A percentile compares a stretch with the other conserved stretches of the same genome.
Conservation (phyloP, 2,797 vertebrate genomes). For the Hemibagrus guttatus region DNA sequence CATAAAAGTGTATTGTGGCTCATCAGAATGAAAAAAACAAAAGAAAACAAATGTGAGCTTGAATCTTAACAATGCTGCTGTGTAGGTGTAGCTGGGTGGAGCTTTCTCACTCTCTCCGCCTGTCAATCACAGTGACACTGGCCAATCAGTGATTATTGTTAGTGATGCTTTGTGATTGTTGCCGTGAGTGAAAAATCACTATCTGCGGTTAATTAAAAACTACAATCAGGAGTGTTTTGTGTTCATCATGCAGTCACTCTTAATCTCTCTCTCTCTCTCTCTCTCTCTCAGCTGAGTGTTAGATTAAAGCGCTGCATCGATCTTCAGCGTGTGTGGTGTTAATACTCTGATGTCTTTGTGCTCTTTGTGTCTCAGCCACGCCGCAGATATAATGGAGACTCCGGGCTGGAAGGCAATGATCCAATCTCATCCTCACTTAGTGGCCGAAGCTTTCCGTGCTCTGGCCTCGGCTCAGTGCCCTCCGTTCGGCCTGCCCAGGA, state of each 20-base stretch:
- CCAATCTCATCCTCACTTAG: slow-evolving; percentile 98
- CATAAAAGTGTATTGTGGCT: too few species aligned
- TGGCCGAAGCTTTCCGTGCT: slow-evolving; percentile 97
- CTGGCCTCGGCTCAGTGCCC: slow-evolving; percentile 67
- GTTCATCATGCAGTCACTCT: neutral
- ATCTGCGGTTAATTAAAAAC: neutral
- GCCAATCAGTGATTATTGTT: neutral
- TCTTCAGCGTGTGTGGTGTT: neutral
- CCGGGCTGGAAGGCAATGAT: slow-evolving; percentile 99
- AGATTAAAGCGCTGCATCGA: neutral
- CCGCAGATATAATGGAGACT: slow-evolving; percentile 97
- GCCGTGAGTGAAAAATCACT: neutral
- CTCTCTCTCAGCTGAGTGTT: neutral
- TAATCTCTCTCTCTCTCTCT: neutral
- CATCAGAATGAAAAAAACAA: too few species aligned
- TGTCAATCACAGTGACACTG: neutral
- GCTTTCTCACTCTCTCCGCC: neutral
- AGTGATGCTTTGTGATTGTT: neutral
- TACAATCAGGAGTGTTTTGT: neutral
- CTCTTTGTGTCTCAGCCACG: slow-evolving; percentile 80
- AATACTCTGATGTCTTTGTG: neutral
- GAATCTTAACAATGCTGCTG: neutral
- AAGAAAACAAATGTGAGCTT: neutral
- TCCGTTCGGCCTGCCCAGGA: slow-evolving; percentile 53
- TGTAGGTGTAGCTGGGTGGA: neutral